phyloP scores from a whole-genome alignment of 2,113 vertebrate genomes.

The Gymnorhina tibicen region DNA sequence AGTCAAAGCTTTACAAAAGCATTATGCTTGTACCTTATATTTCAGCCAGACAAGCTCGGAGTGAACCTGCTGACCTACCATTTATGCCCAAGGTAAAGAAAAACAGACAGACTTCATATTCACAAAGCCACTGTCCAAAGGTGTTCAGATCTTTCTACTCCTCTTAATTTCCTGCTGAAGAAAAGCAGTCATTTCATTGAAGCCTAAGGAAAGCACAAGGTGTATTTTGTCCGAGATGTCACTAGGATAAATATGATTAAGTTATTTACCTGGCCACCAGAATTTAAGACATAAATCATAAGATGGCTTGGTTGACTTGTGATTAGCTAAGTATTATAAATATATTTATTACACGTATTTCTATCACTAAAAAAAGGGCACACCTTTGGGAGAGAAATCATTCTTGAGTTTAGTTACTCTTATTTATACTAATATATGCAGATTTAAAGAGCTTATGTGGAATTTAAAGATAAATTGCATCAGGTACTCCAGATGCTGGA shows the following conservation, averaged over 20 bases:
- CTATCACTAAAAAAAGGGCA: background rate
- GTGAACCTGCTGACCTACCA: background rate
- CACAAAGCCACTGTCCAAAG: background rate
- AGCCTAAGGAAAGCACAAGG: background rate
- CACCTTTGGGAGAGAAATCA: background rate
- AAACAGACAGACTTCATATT: background rate
- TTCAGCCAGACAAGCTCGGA: background rate
- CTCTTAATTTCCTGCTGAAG: background rate
- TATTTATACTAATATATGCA: slow-evolving; percentile 3
- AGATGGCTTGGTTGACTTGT: background rate
- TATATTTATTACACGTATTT: background rate
- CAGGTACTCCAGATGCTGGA: background rate
- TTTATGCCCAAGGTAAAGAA: background rate
- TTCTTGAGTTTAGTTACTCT: background rate
- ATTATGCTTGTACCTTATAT: accelerated
- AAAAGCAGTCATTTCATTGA: background rate
- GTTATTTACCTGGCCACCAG: background rate
- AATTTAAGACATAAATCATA: background rate
- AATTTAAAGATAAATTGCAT: slow-evolving; percentile 5
- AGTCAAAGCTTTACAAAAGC: background rate
- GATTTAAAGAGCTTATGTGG: background rate
- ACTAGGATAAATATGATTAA: background rate
- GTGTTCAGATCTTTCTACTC: background rate
- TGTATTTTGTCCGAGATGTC: background rate
- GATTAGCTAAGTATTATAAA: background rate